Base-by-base conservation (phyloP, 2,113 vertebrate species). In the Rhodinocichla rosea region DNA sequence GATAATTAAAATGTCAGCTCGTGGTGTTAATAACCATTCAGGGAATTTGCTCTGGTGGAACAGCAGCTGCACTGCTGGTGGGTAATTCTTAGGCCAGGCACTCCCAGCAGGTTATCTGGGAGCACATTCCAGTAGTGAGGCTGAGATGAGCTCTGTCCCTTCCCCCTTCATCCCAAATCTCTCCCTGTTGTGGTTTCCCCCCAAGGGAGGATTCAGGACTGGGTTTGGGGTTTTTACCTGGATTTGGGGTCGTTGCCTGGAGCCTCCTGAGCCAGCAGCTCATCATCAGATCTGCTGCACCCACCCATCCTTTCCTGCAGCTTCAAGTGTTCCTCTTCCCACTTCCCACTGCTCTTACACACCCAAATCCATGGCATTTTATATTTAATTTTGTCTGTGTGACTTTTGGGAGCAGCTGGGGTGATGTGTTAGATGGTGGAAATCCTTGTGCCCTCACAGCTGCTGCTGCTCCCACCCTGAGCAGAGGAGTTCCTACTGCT, bases 231-330 rank as follows among this genome's bases (percentile, higher is more conserved):
- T 57, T 59, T 59, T 35, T 59, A 4, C n/a, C 4, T 20, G 83
- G 35, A 32, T 56, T 39, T 55, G 15, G 37, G 28, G 33, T 62
- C 2, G 0, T 5, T 37, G 4, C 35, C 44, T 2, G 7, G 35
- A 79, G 57, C 14, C 28, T 67, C n/a, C 4, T n/a, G 77, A 74
- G 60, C 30, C 33, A 0, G 0, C 78, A 82, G 76, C 67, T 87
- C 30, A 5, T 55, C 57, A 8, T 9, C 22, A 47, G 12, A 27
- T 19, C 44, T 55, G 63, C 81, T 60, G 24, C n/a, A 28, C 35
- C 45, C 28, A 1, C 47, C 42, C 85, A 37, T 32, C 24, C 42
- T 40, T 39, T 20, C 15, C 53, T 60, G 73, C 85, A 33, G 26
- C 68, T 74, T 53, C 24, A 3, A 2, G 11, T 50, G 50, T 33